phyloP scores from a whole-genome alignment of 2,888 invertebrate genomes.

The Lypha dubia region DNA sequence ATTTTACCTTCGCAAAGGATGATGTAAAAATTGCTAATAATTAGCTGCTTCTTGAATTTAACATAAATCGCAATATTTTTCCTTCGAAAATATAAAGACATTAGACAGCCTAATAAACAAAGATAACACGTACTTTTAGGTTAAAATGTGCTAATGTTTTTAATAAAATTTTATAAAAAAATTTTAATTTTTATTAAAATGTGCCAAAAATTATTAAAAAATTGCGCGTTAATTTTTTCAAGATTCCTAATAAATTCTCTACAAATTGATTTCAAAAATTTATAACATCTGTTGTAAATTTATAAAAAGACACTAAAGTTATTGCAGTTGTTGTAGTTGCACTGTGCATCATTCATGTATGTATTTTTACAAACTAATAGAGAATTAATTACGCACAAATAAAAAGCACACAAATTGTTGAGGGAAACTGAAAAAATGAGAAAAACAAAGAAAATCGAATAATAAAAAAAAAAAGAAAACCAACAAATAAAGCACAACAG shows the following conservation, averaged over 20 bases:
- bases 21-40: too few relatives aligned
- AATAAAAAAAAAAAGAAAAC: not conserved
- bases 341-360: slow-evolving; percentile 35
- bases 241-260: slow-evolving; percentile 25
- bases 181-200: not conserved
- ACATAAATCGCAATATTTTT: too few relatives aligned
- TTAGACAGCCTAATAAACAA: too few relatives aligned
- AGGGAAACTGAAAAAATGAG: slow-evolving; percentile 11
- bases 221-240: not conserved
- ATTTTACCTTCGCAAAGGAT: too few relatives aligned
- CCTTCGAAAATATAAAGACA: too few relatives aligned
- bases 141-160: too few relatives aligned
- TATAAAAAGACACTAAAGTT: not conserved
- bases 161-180: too few relatives aligned
- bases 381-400: slow-evolving; percentile 63
- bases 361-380: slow-evolving; percentile 57
- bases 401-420: slow-evolving; percentile 21
- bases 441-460: slow-evolving; percentile 12
- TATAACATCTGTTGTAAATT: slow-evolving; percentile 42
- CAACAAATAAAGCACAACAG: not conserved
- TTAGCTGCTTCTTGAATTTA: too few relatives aligned
- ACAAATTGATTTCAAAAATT: slow-evolving; percentile 28
- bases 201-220: not conserved
- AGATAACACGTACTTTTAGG: too few relatives aligned
- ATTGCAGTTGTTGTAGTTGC: slow-evolving; percentile 4